A percentile compares a stretch with the other conserved stretches of the same genome.
These are phyloP conservation scores for Crocallis elinguaria DNA, from an alignment of 2,888 invertebrate genomes.

Conservation along the genomic window DNA sequence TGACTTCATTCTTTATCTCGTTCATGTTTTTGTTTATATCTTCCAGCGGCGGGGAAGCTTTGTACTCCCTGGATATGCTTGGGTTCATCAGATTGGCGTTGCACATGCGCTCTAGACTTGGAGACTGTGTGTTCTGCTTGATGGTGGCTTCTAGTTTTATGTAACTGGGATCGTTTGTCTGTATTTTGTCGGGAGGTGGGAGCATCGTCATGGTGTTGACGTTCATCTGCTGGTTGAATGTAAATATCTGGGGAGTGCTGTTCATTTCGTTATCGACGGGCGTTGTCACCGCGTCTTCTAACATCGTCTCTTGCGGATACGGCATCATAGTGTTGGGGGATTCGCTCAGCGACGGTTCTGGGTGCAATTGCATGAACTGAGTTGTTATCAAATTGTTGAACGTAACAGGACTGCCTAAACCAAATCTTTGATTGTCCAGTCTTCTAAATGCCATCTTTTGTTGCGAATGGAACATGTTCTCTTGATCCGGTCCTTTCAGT, in stretches of 20 bases:
- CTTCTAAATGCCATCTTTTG: slow-evolving; percentile 79
- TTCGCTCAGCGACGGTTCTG: slow-evolving; percentile 68
- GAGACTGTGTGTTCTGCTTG: slow-evolving; percentile 78
- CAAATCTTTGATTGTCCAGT: slow-evolving; percentile 73
- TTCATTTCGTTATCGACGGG: slow-evolving; percentile 64
- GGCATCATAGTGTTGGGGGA: slow-evolving; percentile 67
- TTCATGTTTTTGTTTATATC: slow-evolving; percentile 77
- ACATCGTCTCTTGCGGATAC: slow-evolving; percentile 67
- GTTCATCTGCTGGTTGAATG: slow-evolving; percentile 72
- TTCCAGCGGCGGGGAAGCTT: slow-evolving; percentile 77
- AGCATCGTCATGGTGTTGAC: slow-evolving; percentile 70
- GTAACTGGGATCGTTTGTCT: slow-evolving; percentile 72
- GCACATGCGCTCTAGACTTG: slow-evolving; percentile 76
- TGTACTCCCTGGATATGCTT: slow-evolving; percentile 68
- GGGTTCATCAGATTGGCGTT: slow-evolving; percentile 68
- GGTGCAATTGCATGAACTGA: slow-evolving; percentile 77
- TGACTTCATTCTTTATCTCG: slow-evolving; percentile 77
- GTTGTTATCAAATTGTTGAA: slow-evolving; percentile 78
- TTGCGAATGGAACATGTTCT: slow-evolving; percentile 79
- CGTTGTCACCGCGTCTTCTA: slow-evolving; percentile 62
- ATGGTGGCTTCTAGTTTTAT: slow-evolving; percentile 78
- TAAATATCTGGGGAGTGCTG: slow-evolving; percentile 67
- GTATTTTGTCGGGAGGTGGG: slow-evolving; percentile 70
- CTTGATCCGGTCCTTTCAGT: slow-evolving; percentile 78
- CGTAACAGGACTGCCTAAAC: slow-evolving; percentile 71